Evolutionary conservation across 2,113 vertebrate genomes (phyloP).

Genomic region (Oenanthe oenanthe): DNA sequence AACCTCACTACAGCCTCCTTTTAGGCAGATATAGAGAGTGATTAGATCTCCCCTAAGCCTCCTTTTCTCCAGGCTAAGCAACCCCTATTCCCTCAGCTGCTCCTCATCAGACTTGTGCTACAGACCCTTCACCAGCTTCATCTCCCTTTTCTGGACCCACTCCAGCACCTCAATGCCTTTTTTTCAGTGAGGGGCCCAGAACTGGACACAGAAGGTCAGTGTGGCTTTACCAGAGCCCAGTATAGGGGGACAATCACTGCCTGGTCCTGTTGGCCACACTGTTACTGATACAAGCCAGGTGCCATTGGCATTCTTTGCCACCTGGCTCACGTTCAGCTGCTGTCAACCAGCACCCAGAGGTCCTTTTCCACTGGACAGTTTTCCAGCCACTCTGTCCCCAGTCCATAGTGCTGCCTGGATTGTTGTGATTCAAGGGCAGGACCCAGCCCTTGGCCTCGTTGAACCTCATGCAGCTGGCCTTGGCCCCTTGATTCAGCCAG

Average conservation of each 20-base stretch:
- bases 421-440: not conserved
- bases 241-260: not conserved
- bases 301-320: not conserved
- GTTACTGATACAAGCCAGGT: not conserved
- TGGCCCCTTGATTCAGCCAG: fast-evolving
- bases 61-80: not conserved
- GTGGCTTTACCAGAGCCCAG: not conserved
- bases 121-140: not conserved
- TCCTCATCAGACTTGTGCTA: not conserved
- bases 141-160: not conserved
- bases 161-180: not conserved
- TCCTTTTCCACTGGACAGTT: not conserved
- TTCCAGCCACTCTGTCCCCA: not conserved
- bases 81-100: not conserved
- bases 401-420: not conserved
- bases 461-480: not conserved
- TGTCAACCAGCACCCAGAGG: not conserved
- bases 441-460: fast-evolving
- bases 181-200: not conserved
- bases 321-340: not conserved
- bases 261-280: not conserved
- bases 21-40: not conserved
- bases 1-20: not conserved
- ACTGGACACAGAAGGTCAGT: fast-evolving
- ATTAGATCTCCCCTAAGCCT: not conserved